These are phyloP conservation scores for Dolichomitus sp. DNA, from an alignment of 2,888 invertebrate genomes.

Conservation along the genomic window DNA sequence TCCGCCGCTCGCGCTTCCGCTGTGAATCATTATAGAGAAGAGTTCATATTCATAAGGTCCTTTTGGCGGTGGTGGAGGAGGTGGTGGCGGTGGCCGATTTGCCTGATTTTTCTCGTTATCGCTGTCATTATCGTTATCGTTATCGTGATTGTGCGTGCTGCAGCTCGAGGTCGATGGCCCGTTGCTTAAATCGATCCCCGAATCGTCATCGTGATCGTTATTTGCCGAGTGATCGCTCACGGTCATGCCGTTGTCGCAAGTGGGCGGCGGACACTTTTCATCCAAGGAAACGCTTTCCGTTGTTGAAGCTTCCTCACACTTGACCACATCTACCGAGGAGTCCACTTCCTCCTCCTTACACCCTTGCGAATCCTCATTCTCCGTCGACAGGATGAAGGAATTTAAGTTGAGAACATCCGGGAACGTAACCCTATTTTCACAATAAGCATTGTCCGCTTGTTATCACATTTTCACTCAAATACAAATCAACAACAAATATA, in stretches of 20 bases:
- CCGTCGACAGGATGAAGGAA: constrained; percentile 88
- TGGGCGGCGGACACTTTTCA: constrained; percentile 86
- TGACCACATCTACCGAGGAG: constrained; percentile 82
- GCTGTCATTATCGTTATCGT: constrained; percentile 87
- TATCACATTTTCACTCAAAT: too few relatives aligned
- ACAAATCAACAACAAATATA: too few relatives aligned
- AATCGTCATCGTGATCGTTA: constrained; percentile 89
- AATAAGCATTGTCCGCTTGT: background rate
- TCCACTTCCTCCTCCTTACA: constrained; percentile 86
- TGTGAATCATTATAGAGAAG: constrained; percentile 97
- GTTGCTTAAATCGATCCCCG: constrained; percentile 89
- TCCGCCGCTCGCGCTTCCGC: constrained; percentile 95
- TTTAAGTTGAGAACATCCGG: constrained; percentile 93
- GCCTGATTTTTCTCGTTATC: constrained; percentile 87
- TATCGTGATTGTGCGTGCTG: constrained; percentile 86
- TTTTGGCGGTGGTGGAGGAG: constrained; percentile 78
- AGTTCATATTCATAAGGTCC: constrained; percentile 94
- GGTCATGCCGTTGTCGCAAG: constrained; percentile 75
- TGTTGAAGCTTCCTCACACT: constrained; percentile 90
- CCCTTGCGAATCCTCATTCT: constrained; percentile 81
- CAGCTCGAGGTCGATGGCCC: constrained; percentile 84
- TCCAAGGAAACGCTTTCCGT: constrained; percentile 91
- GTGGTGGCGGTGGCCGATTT: constrained; percentile 75
- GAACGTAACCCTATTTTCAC: constrained; percentile 90
- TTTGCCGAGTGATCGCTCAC: constrained; percentile 76